Evolutionary conservation across 2,113 vertebrate species (phyloP).

Genomic region (Crotophaga sulcirostris): DNA sequence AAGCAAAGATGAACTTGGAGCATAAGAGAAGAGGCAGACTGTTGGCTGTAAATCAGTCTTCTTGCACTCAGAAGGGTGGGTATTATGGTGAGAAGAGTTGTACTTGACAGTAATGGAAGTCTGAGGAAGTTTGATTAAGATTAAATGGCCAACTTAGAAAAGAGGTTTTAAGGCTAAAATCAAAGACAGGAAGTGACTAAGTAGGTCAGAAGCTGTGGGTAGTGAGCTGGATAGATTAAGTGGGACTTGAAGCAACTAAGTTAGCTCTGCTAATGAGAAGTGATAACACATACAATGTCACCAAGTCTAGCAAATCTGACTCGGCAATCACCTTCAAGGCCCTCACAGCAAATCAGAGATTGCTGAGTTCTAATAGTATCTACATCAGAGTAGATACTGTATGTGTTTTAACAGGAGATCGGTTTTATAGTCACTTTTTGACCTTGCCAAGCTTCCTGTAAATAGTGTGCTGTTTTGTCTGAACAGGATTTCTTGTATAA

Average conservation of each 20-base stretch:
- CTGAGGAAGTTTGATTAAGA: conserved; percentile 51
- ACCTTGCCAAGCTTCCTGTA: conserved; percentile 46
- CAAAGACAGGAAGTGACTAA: conserved; percentile 58
- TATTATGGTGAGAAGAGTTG: not conserved
- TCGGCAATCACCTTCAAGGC: conserved; percentile 48
- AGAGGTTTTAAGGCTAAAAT: conserved; percentile 18
- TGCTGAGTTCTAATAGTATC: not conserved
- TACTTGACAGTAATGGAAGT: not conserved
- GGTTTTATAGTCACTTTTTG: conserved; percentile 1
- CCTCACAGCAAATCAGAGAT: conserved; percentile 19
- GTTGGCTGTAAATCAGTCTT: not conserved
- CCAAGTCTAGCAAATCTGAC: conserved; percentile 23
- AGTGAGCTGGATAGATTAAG: conserved; percentile 25
- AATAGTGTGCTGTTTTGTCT: not conserved
- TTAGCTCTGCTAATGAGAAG: conserved; percentile 12
- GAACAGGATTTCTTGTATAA: conserved; percentile 28
- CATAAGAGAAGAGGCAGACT: not conserved
- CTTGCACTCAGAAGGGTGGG: not conserved
- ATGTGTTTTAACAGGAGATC: not conserved
- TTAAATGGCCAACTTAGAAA: conserved; percentile 15
- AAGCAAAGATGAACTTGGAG: not conserved
- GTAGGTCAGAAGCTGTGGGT: conserved; percentile 11
- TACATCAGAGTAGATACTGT: conserved; percentile 8
- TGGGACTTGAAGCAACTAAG: conserved; percentile 5
- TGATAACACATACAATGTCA: conserved; percentile 19